These are phyloP conservation scores for Fragum whitleyi DNA, from an alignment of 2,888 invertebrate species.

Conservation along the genomic window DNA sequence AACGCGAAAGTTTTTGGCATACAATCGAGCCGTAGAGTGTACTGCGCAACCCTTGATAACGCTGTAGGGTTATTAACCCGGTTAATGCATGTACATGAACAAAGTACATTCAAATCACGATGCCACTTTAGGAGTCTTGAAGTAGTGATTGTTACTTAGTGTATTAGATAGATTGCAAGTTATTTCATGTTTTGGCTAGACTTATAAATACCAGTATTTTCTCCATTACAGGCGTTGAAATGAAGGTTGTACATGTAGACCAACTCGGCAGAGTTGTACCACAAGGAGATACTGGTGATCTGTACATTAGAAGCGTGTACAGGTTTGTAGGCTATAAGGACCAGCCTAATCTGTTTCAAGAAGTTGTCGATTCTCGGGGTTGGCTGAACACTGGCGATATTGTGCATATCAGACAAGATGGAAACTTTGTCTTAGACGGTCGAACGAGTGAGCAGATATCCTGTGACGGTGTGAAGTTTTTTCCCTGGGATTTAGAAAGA, in stretches of 20 bases:
- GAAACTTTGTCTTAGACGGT: constrained; percentile 47
- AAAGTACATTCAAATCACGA: no score
- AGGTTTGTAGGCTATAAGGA: constrained; percentile 42
- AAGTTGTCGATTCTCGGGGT: constrained; percentile 24
- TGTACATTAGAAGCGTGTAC: constrained; percentile 32
- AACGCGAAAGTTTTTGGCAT: no score
- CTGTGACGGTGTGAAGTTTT: constrained; percentile 31
- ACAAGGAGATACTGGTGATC: constrained; percentile 39
- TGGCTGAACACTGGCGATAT: constrained; percentile 51
- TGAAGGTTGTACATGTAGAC: constrained; percentile 42
- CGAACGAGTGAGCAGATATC: constrained; percentile 39
- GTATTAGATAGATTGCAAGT: no score
- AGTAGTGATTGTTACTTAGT: no score
- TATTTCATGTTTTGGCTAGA: no score
- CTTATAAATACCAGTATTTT: no score
- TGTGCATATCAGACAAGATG: constrained; percentile 35
- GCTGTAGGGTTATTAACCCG: no score
- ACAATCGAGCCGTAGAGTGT: no score
- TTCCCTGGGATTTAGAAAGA: constrained; percentile 38
- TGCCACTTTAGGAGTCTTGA: no score
- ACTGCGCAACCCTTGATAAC: no score
- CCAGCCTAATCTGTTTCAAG: constrained; percentile 21
- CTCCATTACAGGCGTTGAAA: constrained; percentile 13
- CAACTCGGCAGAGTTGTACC: constrained; percentile 33
- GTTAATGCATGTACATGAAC: no score